Evolutionary conservation across 30 jellyfish, hydroid and myxozoan species (phyloP).

Genomic region (Cassiopea xamachana): DNA sequence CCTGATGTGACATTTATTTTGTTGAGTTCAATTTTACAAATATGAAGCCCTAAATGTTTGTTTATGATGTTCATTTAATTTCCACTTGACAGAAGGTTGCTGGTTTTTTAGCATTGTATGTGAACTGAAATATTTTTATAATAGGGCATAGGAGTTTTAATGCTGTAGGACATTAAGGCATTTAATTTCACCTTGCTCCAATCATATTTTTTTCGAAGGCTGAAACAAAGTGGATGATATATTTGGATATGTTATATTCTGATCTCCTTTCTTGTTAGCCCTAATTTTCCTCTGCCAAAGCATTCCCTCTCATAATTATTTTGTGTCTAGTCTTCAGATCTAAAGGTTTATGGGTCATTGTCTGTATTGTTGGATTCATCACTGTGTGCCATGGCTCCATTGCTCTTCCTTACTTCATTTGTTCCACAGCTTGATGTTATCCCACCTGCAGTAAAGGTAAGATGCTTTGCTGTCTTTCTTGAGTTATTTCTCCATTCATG

Average conservation of each 20-base stretch:
- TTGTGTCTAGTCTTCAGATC: constrained; percentile 67
- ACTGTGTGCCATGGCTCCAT: constrained; percentile 92
- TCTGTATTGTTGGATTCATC: constrained; percentile 93
- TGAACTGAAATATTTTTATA: no score
- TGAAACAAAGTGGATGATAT: no score
- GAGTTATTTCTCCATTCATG: neutral
- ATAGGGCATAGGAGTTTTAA: no score
- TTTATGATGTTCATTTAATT: no score
- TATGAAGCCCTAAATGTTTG: no score
- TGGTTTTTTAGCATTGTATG: no score
- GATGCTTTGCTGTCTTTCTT: neutral
- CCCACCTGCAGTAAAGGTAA: constrained; percentile 70
- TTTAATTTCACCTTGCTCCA: no score
- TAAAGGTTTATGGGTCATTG: constrained; percentile 91
- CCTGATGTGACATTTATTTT: no score
- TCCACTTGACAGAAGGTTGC: no score
- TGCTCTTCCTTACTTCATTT: constrained; percentile 81
- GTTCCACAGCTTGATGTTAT: constrained; percentile 86
- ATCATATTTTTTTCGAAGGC: no score
- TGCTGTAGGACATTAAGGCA: no score
- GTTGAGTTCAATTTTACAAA: no score
- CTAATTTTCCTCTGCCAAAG: neutral
- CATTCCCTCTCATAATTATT: neutral
- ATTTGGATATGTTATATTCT: neutral
- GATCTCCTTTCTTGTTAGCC: neutral